These are phyloP conservation scores for Pristionchus mayeri DNA, from an alignment of 2,888 invertebrate genomes.

Conservation along the genomic window DNA sequence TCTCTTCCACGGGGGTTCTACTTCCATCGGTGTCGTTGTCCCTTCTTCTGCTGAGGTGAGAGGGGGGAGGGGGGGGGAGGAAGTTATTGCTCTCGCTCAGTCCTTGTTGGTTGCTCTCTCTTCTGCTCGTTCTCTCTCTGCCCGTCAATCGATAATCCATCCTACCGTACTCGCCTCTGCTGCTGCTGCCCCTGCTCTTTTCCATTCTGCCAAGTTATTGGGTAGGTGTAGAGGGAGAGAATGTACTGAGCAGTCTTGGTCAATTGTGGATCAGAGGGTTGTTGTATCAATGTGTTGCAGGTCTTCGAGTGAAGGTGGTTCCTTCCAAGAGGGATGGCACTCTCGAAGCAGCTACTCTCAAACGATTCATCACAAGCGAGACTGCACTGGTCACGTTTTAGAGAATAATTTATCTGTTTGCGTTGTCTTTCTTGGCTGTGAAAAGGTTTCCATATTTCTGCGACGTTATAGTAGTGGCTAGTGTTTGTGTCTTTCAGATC, in stretches of 20 bases:
- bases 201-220: slow-evolving; percentile 34
- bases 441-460: too few species aligned
- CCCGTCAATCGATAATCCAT: not conserved
- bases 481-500: slow-evolving; percentile 87
- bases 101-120: slow-evolving; percentile 9
- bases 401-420: too few species aligned
- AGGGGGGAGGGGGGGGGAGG: not conserved
- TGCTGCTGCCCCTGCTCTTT: slow-evolving; percentile 20
- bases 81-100: not conserved
- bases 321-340: slow-evolving; percentile 26
- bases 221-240: too few species aligned
- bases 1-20: slow-evolving; percentile 88
- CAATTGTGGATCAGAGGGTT: too few species aligned
- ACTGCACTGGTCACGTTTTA: slow-evolving; percentile 20
- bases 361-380: not conserved
- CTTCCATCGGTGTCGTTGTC: slow-evolving; percentile 85
- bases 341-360: slow-evolving; percentile 22
- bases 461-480: too few species aligned
- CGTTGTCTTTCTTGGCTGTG: too few species aligned
- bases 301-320: slow-evolving; percentile 6
- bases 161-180: not conserved
- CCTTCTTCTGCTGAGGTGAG: slow-evolving; percentile 37
- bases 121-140: slow-evolving; percentile 7
- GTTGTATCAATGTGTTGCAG: too few species aligned
- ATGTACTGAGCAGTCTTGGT: too few species aligned